Percentiles rank a stretch among this genome's conserved stretches.
phyloP scores from a whole-genome alignment of 2,797 vertebrate species.

The Helarctos malayanus region DNA sequence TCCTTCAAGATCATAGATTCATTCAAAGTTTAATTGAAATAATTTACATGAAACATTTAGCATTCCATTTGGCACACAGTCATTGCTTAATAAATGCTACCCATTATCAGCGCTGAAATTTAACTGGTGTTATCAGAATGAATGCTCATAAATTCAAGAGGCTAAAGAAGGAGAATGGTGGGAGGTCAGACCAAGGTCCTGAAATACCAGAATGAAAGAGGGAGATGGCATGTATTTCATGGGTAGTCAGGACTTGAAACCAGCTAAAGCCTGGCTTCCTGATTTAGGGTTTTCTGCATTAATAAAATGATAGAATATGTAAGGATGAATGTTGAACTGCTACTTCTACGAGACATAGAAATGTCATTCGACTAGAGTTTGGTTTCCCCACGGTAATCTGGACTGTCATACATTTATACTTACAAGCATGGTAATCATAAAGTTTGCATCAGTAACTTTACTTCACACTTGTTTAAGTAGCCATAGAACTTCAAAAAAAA shows the following conservation, averaged over 20 bases:
- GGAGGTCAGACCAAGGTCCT: neutral
- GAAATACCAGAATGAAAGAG: neutral
- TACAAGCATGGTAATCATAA: neutral
- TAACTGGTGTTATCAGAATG: neutral
- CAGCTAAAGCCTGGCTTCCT: neutral
- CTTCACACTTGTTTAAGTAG: neutral
- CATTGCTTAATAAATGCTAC: neutral
- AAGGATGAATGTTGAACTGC: neutral
- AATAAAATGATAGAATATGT: neutral
- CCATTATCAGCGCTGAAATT: neutral
- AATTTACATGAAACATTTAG: neutral
- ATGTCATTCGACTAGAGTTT: neutral
- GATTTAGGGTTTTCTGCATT: neutral
- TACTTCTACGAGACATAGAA: neutral
- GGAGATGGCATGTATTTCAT: neutral
- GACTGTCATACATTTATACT: neutral
- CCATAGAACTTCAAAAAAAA: neutral
- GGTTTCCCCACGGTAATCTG: neutral
- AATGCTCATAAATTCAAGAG: neutral
- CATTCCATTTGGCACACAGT: neutral
- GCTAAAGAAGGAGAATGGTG: neutral
- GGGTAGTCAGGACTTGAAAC: neutral
- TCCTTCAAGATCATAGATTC: neutral
- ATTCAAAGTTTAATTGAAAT: conserved; percentile 16
- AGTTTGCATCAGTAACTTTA: neutral